Conservation (phyloP, 2,797 vertebrate genomes). For the Notoglanidium macrostoma region DNA sequence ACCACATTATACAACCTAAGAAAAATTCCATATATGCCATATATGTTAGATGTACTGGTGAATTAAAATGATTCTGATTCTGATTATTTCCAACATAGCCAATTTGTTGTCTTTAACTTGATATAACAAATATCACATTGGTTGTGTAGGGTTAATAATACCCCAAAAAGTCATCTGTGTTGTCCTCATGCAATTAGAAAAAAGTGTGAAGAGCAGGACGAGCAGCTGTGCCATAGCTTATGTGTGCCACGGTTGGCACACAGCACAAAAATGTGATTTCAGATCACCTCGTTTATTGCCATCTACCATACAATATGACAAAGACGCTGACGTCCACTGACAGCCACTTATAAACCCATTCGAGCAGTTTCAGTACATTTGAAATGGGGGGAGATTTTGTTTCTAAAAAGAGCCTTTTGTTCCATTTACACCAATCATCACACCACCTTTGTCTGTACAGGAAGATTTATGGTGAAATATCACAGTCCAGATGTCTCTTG, state of each 20-base stretch:
- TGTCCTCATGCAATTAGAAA: conserved; percentile 59
- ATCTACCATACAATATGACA: conserved; percentile 38
- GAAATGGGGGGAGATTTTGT: conserved; percentile 8
- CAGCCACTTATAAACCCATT: conserved; percentile 33
- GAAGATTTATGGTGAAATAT: conserved; percentile 45
- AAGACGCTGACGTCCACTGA: conserved; percentile 12
- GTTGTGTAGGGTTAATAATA: conserved; percentile 59
- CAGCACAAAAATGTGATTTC: conserved; percentile 47
- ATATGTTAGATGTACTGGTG: not conserved
- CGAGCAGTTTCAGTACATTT: conserved; percentile 28
- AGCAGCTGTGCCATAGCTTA: conserved; percentile 59
- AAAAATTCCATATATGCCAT: not conserved
- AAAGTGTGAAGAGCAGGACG: conserved; percentile 58
- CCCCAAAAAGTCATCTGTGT: conserved; percentile 54
- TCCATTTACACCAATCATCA: conserved; percentile 41
- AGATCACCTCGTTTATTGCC: conserved; percentile 55
- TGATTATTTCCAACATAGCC: conserved; percentile 15
- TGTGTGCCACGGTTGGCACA: conserved; percentile 49
- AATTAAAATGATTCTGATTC: not conserved
- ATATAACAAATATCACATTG: conserved; percentile 43
- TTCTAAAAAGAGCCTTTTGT: conserved; percentile 38
- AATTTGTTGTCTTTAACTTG: conserved; percentile 27
- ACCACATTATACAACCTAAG: not conserved
- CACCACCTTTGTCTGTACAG: conserved; percentile 36
- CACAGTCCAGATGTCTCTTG: conserved; percentile 41